phyloP scores from a whole-genome alignment of 2,888 invertebrate genomes.

The Philopedon plagiatum region DNA sequence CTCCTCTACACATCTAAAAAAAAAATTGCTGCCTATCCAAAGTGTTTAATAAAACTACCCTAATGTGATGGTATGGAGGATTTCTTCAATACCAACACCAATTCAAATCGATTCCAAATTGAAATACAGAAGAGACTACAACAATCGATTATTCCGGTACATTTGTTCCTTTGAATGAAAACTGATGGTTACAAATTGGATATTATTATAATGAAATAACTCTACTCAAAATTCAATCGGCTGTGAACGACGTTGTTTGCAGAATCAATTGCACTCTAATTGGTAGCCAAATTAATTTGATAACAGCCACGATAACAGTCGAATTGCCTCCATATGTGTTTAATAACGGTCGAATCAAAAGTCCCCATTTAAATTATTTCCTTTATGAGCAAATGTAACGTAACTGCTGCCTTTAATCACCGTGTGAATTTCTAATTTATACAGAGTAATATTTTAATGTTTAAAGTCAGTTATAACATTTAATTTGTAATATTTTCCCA shows the following conservation, averaged over 20 bases:
- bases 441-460: too few relatives aligned
- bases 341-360: constrained; percentile 34
- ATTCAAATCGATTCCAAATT: background rate
- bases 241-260: constrained; percentile 42
- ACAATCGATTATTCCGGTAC: constrained; percentile 45
- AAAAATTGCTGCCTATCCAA: too few relatives aligned
- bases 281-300: constrained; percentile 49
- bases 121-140: constrained; percentile 6
- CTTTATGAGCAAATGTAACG: constrained; percentile 16
- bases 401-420: constrained; percentile 16
- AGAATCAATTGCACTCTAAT: constrained; percentile 49
- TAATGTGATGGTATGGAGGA: background rate
- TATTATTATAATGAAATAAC: constrained; percentile 51
- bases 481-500: too few relatives aligned
- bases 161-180: constrained; percentile 47
- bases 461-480: too few relatives aligned
- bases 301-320: constrained; percentile 43
- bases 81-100: background rate
- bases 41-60: background rate
- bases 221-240: constrained; percentile 48
- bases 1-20: too few relatives aligned
- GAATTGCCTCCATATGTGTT: constrained; percentile 38
- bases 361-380: constrained; percentile 35
- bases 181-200: constrained; percentile 50
- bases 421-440: background rate